Conservation (phyloP, 2,797 vertebrate species). For the Etheostoma nigrum region DNA sequence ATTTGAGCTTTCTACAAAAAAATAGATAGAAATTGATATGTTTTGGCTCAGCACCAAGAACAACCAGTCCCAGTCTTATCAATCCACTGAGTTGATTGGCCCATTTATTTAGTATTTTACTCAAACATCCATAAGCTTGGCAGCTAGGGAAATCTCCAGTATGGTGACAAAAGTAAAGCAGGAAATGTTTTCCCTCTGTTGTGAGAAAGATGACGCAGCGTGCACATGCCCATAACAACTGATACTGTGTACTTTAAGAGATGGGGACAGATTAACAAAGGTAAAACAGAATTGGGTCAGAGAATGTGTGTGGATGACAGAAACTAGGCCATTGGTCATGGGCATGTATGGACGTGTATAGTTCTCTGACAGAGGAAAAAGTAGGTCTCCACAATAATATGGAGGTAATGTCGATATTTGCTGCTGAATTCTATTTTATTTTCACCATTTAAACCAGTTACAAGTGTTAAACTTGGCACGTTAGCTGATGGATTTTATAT, state of each 20-base stretch:
- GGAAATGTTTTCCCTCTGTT: neutral
- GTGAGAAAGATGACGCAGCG: slow-evolving; percentile 67
- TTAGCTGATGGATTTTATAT: neutral
- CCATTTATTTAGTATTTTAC: neutral
- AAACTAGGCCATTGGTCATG: slow-evolving; percentile 37
- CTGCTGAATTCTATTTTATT: neutral
- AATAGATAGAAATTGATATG: neutral
- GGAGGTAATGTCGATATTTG: neutral
- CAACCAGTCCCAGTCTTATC: neutral
- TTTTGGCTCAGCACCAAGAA: neutral
- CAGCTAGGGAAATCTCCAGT: slow-evolving; percentile 21
- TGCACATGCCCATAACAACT: slow-evolving; percentile 54
- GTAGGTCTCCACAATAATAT: neutral
- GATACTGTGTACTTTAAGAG: slow-evolving; percentile 65
- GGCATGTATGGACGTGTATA: slow-evolving; percentile 26
- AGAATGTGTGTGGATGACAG: neutral
- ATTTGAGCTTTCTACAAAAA: neutral
- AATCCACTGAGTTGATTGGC: neutral
- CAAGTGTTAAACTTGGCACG: neutral
- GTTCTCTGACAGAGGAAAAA: neutral
- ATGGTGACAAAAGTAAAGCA: slow-evolving; percentile 1
- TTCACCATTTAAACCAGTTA: neutral
- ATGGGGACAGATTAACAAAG: slow-evolving; percentile 30
- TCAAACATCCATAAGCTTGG: neutral
- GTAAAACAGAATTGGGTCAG: slow-evolving; percentile 25